Base-by-base conservation (phyloP, 2,888 invertebrate species). In the Cerceris ruficornis region DNA sequence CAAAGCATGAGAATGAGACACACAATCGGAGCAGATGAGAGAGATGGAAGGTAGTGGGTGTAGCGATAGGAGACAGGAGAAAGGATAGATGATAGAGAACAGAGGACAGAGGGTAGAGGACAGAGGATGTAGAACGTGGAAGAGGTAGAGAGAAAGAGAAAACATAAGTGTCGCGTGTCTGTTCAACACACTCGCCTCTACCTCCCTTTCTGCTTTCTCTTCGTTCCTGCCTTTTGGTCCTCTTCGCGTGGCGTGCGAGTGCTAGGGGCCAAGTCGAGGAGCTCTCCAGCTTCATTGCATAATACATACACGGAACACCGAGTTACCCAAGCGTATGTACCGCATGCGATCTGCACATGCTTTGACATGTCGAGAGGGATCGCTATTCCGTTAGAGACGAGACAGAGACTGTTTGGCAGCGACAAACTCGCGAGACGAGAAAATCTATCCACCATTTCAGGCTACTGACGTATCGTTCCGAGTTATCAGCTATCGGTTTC, bases 101-200 rank as follows among this genome's bases (percentile, higher is more conserved):
- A 39, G 58, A n/a, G 61, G 28, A 62, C 13, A 62, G 55, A 14
- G 73, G 43, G 67, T 17, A 57, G 52, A 17, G 46, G 17, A 46
- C 46, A 57, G 43, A 49, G 66, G 64, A 57, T 80, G 82, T 84
- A 64, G 46, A 54, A 57, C 15, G 9, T 42, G 57, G 17, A 41
- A 41, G 72, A 49, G 28, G 41, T 41, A 70, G 39, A 67, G 50
- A 64, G 67, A 65, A 72, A 69, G 64, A 77, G 71, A 83, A 86
- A 88, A 89, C 87, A 88, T 83, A 87, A 92, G 91, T 91, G 91
- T 90, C 91, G 89, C 86, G 88, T 90, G 90, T 91, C 91, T 91
- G 89, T 91, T 92, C 89, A 92, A 92, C 88, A 90, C 87, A 90
- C 89, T 90, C 88, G 87, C 81, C 87, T 85, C 83, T 78, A 71